These are phyloP conservation scores for Parazoanthus swiftii DNA, from an alignment of 92 coral and sea anemone genomes.

Conservation along the genomic window DNA sequence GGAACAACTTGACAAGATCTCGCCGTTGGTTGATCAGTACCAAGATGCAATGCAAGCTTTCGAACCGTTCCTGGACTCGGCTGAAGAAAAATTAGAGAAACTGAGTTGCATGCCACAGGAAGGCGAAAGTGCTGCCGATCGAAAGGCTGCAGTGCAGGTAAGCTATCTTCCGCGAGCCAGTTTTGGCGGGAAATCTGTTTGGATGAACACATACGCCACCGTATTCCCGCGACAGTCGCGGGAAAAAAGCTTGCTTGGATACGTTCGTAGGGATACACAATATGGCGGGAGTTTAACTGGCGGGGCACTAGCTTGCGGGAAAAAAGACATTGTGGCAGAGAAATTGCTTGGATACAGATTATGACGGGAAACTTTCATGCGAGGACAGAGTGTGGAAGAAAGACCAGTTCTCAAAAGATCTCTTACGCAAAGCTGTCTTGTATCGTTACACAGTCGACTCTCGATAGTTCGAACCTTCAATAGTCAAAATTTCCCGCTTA, in stretches of 20 bases:
- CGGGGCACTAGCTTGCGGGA: not conserved
- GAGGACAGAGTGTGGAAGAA: not conserved
- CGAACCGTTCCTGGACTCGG: constrained; percentile 71
- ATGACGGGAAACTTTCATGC: not conserved
- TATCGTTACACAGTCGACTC: too few species aligned
- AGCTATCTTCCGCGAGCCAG: not conserved
- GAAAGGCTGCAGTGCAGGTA: constrained; percentile 79
- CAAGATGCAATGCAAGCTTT: constrained; percentile 72
- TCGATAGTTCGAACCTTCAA: too few species aligned
- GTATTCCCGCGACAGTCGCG: too few species aligned
- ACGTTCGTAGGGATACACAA: too few species aligned
- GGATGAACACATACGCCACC: too few species aligned
- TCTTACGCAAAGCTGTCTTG: too few species aligned
- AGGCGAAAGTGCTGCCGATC: constrained; percentile 67
- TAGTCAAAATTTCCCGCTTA: too few species aligned
- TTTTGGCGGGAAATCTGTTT: not conserved
- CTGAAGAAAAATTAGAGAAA: constrained; percentile 78
- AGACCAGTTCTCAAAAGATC: not conserved
- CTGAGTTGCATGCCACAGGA: constrained; percentile 68
- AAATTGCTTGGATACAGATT: not conserved
- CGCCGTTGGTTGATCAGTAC: constrained; percentile 83
- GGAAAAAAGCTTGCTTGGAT: too few species aligned
- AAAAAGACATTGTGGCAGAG: not conserved
- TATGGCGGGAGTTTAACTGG: too few species aligned
- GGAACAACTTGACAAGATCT: constrained; percentile 72